Evolutionary conservation across 2,113 vertebrate species (phyloP).

Genomic region (Grammomys dolichurus): DNA sequence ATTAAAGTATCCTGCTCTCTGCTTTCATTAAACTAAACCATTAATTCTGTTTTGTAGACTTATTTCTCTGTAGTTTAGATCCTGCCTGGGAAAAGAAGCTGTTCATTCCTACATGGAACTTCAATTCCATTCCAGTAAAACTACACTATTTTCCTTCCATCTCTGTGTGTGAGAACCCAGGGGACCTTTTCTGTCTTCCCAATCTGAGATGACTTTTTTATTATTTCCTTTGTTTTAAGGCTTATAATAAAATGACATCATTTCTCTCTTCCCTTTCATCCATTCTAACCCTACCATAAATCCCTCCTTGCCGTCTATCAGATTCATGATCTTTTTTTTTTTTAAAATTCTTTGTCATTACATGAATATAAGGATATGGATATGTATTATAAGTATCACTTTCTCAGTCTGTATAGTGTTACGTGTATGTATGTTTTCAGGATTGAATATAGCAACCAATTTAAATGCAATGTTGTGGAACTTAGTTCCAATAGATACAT

Average conservation of each 20-base stretch:
- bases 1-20: not conserved
- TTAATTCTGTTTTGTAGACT: not conserved
- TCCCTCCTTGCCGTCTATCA: not conserved
- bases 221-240: not conserved
- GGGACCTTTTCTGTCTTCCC: not conserved
- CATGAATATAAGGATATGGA: not conserved
- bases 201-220: not conserved
- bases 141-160: not conserved
- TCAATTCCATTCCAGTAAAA: not conserved
- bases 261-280: not conserved
- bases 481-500: not conserved
- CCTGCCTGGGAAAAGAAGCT: not conserved
- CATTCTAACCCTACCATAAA: not conserved
- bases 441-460: not conserved
- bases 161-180: not conserved
- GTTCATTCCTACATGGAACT: not conserved
- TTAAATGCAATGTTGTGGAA: not conserved
- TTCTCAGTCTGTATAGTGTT: not conserved
- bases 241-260: not conserved
- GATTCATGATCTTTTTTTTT: not conserved
- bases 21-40: not conserved
- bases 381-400: not conserved
- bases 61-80: not conserved
- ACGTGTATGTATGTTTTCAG: not conserved
- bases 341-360: not conserved